A percentile compares a stretch with the other conserved stretches of the same genome.
Conservation (phyloP, 1,140 invertebrate genomes). For the Brachionus manjavacas region DNA sequence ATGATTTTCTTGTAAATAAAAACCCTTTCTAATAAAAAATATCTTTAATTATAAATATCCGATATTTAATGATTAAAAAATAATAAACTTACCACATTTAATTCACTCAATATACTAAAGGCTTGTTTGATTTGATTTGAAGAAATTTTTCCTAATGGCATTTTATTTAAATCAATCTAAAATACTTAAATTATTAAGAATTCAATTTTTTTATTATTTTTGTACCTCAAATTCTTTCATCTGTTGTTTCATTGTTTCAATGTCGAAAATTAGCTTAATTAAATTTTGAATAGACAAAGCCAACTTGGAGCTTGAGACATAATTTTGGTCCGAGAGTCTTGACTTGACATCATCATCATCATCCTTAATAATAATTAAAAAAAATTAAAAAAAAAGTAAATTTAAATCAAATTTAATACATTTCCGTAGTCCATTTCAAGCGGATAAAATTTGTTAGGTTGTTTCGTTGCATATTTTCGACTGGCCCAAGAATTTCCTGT, state of each 20-base stretch:
- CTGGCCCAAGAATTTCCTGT: slow-evolving; percentile 74
- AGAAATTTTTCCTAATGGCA: slow-evolving; percentile 93
- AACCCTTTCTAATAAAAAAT: too few species aligned
- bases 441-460: slow-evolving; percentile 75
- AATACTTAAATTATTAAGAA: neutral
- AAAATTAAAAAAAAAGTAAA: neutral
- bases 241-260: slow-evolving; percentile 81
- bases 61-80: too few species aligned
- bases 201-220: neutral
- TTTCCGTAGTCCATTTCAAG: slow-evolving; percentile 80
- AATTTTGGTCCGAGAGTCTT: slow-evolving; percentile 51
- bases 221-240: slow-evolving; percentile 84
- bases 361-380: neutral
- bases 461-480: slow-evolving; percentile 70
- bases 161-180: slow-evolving; percentile 76
- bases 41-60: too few species aligned
- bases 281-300: slow-evolving; percentile 73
- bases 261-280: slow-evolving; percentile 80
- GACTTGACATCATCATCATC: slow-evolving; percentile 10
- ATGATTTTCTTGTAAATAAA: too few species aligned
- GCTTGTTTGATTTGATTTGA: slow-evolving; percentile 81
- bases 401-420: neutral
- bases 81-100: slow-evolving; percentile 64
- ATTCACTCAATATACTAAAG: slow-evolving; percentile 72
- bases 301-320: slow-evolving; percentile 65